Conservation (phyloP, 2,888 invertebrate species). For the Magallana nippona region DNA sequence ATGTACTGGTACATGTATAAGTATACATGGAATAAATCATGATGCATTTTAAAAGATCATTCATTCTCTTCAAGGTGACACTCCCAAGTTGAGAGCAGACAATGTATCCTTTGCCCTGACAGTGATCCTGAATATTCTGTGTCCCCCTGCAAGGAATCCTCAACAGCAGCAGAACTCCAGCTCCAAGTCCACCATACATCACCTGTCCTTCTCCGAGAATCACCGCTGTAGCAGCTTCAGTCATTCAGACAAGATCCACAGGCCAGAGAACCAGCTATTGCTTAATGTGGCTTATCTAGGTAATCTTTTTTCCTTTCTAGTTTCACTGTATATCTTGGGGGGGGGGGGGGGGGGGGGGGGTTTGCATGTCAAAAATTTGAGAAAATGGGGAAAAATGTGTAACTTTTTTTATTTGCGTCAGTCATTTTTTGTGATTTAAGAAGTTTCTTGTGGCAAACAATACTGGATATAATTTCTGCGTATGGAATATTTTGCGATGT, state of each 20-base stretch:
- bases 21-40: neutral
- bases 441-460: too few relatives aligned
- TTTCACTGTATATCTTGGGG: too few relatives aligned
- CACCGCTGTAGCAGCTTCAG: constrained; percentile 72
- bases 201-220: constrained; percentile 74
- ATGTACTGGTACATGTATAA: neutral
- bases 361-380: too few relatives aligned
- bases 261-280: constrained; percentile 70
- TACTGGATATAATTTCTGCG: too few relatives aligned
- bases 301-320: constrained; percentile 65
- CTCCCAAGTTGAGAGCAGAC: constrained; percentile 91
- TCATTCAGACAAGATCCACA: constrained; percentile 62
- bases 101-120: constrained; percentile 95
- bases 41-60: neutral
- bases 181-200: constrained; percentile 73
- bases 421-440: too few relatives aligned
- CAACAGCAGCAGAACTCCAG: constrained; percentile 71
- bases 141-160: constrained; percentile 78
- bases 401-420: too few relatives aligned
- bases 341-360: too few relatives aligned
- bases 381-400: too few relatives aligned
- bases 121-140: constrained; percentile 92
- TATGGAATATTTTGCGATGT: too few relatives aligned
- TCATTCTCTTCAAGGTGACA: constrained; percentile 82
- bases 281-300: constrained; percentile 82